phyloP scores from a whole-genome alignment of 2,888 invertebrate species.

The Ptychoptera contaminata region DNA sequence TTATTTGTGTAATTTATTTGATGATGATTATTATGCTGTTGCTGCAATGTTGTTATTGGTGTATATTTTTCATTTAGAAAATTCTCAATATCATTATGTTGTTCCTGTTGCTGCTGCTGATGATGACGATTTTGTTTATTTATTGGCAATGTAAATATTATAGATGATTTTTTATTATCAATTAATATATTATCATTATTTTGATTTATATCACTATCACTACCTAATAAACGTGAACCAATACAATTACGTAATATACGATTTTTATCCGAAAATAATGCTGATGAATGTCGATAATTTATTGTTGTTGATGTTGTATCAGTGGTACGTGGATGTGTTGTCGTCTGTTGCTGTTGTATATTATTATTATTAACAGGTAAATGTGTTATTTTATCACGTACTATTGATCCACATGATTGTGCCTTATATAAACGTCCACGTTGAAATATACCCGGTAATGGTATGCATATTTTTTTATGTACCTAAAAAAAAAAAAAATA shows the following conservation, averaged over 20 bases:
- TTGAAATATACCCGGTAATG: slow-evolving; percentile 38
- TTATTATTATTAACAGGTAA: slow-evolving; percentile 1
- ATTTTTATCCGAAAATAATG: slow-evolving; percentile 12
- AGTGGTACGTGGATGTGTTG: slow-evolving; percentile 3
- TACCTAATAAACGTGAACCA: slow-evolving; percentile 11
- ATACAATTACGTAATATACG: slow-evolving; percentile 13
- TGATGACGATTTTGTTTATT: too few species aligned
- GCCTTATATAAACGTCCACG: slow-evolving; percentile 42
- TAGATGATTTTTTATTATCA: background rate
- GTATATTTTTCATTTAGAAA: too few species aligned
- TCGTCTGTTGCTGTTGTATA: slow-evolving; percentile 5
- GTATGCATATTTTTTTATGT: slow-evolving; percentile 46
- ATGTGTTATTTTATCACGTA: slow-evolving; percentile 33
- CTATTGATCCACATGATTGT: slow-evolving; percentile 44
- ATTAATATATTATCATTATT: slow-evolving; percentile 8
- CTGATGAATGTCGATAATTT: slow-evolving; percentile 10
- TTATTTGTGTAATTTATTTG: too few species aligned
- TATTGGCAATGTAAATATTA: too few species aligned
- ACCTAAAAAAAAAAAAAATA: slow-evolving; percentile 31
- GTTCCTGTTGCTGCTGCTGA: too few species aligned
- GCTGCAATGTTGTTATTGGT: background rate
- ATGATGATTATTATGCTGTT: background rate
- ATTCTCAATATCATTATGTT: too few species aligned
- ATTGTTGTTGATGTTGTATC: slow-evolving; percentile 3
- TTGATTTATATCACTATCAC: slow-evolving; percentile 15